Base-by-base conservation (phyloP, 1,140 invertebrate genomes). In the Agrypnia vestita region DNA sequence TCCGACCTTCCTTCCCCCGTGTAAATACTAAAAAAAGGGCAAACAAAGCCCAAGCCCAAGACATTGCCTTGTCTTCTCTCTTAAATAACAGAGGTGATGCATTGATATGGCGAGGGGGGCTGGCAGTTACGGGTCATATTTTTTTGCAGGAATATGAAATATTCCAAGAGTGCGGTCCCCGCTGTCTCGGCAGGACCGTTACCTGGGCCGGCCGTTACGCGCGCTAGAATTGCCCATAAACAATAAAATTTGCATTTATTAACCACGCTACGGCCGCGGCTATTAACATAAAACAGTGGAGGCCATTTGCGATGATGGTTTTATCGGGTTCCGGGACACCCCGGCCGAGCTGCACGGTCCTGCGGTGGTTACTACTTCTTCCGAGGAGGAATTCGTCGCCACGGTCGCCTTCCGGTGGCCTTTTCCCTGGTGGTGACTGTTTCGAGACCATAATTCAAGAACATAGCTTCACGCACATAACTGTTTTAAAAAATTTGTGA, bases 241-340 rank as follows among this genome's bases (percentile, higher is more conserved):
- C 71, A 79, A 82, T 78, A 78, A 82, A 82, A 82, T 82, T 82
- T 80, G 81, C 81, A 82, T 82, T 82, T 82, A 82, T 82, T 82
- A 82, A 56, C 78, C 78, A 46, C 78, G 71, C 56, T 75, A 74
- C 71, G 78, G 69, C 64, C 80, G 56, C 53, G 15, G 53, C 53
- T 10, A 19, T 59, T 59, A 62, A 69, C 51, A 53, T 80, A 77
- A 77, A 80, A 72, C 73, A 71, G 64, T 25, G 59, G 49, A 51
- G 69, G 76, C 62, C 25, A 78, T 78, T 78, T 25, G 76, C 76
- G 47, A 69, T 55, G 76, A 78, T 61, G 61, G 62, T 78, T 69
- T 78, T 62, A 76, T 76, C 55, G 55, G 19, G 72, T 3, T n/a
- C 12, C n/a, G n/a, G n/a, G n/a, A 55, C 25, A 62, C 7, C 17